Evolutionary conservation across 2,888 invertebrate species (phyloP).

Genomic region (Ypsolopha scabrella): DNA sequence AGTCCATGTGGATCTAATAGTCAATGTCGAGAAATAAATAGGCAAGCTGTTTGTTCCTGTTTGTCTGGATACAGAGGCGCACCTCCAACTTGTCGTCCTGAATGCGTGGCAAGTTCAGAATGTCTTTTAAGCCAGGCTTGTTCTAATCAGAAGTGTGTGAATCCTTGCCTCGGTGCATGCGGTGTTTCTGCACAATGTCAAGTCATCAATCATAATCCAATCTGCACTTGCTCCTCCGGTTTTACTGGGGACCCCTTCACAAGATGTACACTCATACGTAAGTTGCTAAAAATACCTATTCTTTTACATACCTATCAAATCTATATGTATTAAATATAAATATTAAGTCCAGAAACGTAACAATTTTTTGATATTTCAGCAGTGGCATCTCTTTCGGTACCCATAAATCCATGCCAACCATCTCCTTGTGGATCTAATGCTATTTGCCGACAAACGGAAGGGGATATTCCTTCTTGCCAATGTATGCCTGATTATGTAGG

Average conservation of each 20-base stretch:
- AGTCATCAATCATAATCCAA: slow-evolving; percentile 81
- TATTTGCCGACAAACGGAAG: slow-evolving; percentile 69
- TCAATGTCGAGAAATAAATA: slow-evolving; percentile 71
- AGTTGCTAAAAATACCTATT: slow-evolving; percentile 21
- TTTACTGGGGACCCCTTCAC: slow-evolving; percentile 78
- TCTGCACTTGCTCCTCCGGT: slow-evolving; percentile 75
- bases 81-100: slow-evolving; percentile 78
- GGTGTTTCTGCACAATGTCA: slow-evolving; percentile 80
- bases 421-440: slow-evolving; percentile 84
- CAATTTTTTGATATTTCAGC: slow-evolving; percentile 25
- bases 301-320: not conserved
- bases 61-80: slow-evolving; percentile 73
- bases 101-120: slow-evolving; percentile 79
- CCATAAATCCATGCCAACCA: slow-evolving; percentile 75
- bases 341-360: not conserved
- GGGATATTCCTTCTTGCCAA: slow-evolving; percentile 75
- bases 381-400: slow-evolving; percentile 30
- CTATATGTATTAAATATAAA: not conserved
- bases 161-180: slow-evolving; percentile 84
- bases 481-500: slow-evolving; percentile 77
- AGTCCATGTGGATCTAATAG: slow-evolving; percentile 75
- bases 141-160: slow-evolving; percentile 76
- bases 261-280: slow-evolving; percentile 67
- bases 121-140: slow-evolving; percentile 79
- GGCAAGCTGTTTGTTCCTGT: slow-evolving; percentile 78